Evolutionary conservation across 1,140 invertebrate species (phyloP).

Genomic region (Trichonephila clavata): DNA sequence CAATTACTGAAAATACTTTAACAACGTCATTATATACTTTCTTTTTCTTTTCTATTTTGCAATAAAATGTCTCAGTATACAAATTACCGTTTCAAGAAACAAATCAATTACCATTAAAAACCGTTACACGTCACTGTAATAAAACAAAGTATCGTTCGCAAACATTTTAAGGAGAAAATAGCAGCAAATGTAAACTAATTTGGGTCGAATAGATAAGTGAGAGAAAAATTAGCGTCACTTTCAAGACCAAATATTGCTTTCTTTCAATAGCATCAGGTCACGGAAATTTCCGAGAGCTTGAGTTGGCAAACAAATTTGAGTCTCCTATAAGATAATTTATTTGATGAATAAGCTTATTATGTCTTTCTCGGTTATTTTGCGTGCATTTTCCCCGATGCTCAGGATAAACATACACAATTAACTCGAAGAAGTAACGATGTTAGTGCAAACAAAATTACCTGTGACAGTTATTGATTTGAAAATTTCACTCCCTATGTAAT

Average conservation of each 20-base stretch:
- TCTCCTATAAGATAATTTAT: background rate
- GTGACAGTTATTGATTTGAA: no score
- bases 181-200: background rate
- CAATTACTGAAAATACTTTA: no score
- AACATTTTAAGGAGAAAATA: conserved; percentile 21
- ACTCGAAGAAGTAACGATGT: no score
- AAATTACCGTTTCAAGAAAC: no score
- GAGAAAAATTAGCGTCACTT: background rate
- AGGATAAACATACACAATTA: no score
- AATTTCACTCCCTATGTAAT: no score
- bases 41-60: no score
- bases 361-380: background rate
- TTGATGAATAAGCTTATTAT: background rate
- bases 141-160: background rate
- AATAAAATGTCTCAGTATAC: no score
- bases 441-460: no score
- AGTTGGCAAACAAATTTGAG: background rate
- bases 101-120: background rate
- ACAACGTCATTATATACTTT: no score
- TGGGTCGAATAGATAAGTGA: background rate
- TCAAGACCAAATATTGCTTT: background rate
- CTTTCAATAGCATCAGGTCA: background rate
- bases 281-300: background rate
- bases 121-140: background rate
- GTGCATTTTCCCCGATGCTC: no score